Evolutionary conservation across 2,797 vertebrate species (phyloP).

Genomic region (Poecilia wingei): DNA sequence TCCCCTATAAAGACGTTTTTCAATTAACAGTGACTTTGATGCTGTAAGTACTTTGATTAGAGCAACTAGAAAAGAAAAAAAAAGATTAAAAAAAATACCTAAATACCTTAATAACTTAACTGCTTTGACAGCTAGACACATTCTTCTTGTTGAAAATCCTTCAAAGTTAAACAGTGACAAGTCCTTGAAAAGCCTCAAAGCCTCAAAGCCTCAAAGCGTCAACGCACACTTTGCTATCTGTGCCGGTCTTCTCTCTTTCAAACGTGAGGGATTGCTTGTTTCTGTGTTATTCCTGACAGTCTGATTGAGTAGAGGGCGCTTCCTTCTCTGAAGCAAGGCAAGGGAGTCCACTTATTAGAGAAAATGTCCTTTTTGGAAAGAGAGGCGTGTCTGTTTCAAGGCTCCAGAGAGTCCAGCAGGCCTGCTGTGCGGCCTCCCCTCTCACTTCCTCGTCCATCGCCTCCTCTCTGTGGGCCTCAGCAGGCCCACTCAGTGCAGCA

Average conservation of each 20-base stretch:
- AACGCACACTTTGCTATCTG: slow-evolving; percentile 49
- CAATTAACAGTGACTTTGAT: background rate
- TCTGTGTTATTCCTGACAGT: slow-evolving; percentile 66
- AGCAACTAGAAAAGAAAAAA: background rate
- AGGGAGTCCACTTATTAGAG: slow-evolving; percentile 48
- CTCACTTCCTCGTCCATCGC: slow-evolving; percentile 53
- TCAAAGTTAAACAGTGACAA: slow-evolving; percentile 53
- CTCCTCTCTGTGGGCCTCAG: slow-evolving; percentile 46
- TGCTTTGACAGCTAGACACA: slow-evolving; percentile 20
- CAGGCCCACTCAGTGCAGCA: slow-evolving; percentile 45
- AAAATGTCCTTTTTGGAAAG: slow-evolving; percentile 54
- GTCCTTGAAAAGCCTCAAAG: slow-evolving; percentile 43
- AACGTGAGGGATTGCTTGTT: slow-evolving; percentile 45
- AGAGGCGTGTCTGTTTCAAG: slow-evolving; percentile 66
- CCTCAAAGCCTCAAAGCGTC: slow-evolving; percentile 52
- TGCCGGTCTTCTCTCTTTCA: slow-evolving; percentile 49
- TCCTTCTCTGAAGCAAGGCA: slow-evolving; percentile 58
- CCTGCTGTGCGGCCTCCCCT: slow-evolving; percentile 58
- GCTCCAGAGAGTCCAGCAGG: slow-evolving; percentile 62
- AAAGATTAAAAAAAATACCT: background rate
- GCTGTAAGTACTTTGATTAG: background rate
- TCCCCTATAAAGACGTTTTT: background rate
- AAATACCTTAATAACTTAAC: background rate
- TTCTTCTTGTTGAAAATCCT: slow-evolving; percentile 15
- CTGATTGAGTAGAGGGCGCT: slow-evolving; percentile 59